These are phyloP conservation scores for Nixonia krombeini DNA, from an alignment of 1,140 invertebrate genomes.

Conservation along the genomic window DNA sequence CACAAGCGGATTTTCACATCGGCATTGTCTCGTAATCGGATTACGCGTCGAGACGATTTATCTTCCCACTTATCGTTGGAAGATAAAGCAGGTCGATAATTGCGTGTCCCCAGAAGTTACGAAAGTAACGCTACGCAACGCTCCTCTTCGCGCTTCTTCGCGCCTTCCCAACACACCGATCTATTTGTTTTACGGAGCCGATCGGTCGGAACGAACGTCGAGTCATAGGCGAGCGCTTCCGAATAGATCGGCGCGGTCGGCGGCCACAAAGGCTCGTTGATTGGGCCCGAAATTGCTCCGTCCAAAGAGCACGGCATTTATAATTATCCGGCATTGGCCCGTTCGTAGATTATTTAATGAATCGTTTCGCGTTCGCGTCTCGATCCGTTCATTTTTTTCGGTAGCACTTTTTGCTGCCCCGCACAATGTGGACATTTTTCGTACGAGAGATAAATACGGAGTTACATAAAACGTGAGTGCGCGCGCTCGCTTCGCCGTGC, in stretches of 20 bases:
- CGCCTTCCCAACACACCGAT: no score
- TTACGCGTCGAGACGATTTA: no score
- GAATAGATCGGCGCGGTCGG: slow-evolving; percentile 24
- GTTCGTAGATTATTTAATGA: slow-evolving; percentile 39
- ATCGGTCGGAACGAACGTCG: no score
- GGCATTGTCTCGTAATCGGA: no score
- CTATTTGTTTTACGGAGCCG: no score
- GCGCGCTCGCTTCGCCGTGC: slow-evolving; percentile 14
- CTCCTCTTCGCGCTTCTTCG: no score
- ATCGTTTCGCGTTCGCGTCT: slow-evolving; percentile 36
- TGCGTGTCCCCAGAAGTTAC: no score
- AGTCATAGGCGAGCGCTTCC: slow-evolving; percentile 33
- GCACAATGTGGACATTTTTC: slow-evolving; percentile 31
- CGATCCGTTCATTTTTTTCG: slow-evolving; percentile 35
- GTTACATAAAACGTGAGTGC: slow-evolving; percentile 30
- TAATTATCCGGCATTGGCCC: slow-evolving; percentile 22
- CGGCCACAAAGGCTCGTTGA: slow-evolving; percentile 38
- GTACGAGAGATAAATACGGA: slow-evolving; percentile 29
- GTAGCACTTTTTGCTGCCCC: slow-evolving; percentile 48
- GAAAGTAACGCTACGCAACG: no score
- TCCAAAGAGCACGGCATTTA: slow-evolving; percentile 32
- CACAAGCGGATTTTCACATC: no score
- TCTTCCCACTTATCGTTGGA: no score
- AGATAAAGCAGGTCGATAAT: no score
- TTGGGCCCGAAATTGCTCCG: slow-evolving; percentile 14